Conservation (phyloP, 2,113 vertebrate genomes). For the Pseudorhombus dupliciocellatus region DNA sequence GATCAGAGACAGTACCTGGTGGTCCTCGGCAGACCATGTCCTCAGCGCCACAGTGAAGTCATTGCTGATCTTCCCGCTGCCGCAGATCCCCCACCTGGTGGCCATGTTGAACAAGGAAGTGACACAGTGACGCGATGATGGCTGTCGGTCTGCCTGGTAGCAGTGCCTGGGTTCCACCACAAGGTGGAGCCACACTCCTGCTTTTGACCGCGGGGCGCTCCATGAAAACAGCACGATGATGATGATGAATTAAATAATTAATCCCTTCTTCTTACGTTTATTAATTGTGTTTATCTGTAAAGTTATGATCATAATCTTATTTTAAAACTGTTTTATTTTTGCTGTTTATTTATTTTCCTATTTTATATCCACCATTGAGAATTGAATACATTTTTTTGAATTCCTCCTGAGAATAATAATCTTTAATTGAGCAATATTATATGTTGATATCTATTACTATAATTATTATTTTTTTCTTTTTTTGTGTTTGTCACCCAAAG, state of each 20-base stretch:
- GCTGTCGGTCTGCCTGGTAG: neutral
- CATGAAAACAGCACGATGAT: neutral
- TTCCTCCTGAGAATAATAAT: neutral
- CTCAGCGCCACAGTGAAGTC: conserved; percentile 85
- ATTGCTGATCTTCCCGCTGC: conserved; percentile 84
- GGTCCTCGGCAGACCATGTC: conserved; percentile 81
- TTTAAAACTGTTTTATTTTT: no score
- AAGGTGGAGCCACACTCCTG: conserved; percentile 49
- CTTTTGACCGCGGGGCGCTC: neutral
- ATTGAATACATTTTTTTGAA: neutral
- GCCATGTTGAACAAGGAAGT: conserved; percentile 72
- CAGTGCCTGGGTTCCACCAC: neutral
- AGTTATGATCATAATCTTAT: no score
- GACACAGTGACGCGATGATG: neutral
- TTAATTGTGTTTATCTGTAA: no score
- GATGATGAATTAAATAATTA: neutral
- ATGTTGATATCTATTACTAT: neutral
- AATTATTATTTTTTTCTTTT: neutral
- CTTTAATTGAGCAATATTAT: neutral
- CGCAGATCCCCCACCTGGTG: conserved; percentile 86
- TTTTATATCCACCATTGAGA: no score
- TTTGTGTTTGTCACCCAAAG: neutral
- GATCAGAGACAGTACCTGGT: conserved; percentile 79
- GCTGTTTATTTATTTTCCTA: no score
- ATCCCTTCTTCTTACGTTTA: no score